These are phyloP conservation scores for Gonioctena quinquepunctata DNA, from an alignment of 1,140 invertebrate species.

Conservation along the genomic window DNA sequence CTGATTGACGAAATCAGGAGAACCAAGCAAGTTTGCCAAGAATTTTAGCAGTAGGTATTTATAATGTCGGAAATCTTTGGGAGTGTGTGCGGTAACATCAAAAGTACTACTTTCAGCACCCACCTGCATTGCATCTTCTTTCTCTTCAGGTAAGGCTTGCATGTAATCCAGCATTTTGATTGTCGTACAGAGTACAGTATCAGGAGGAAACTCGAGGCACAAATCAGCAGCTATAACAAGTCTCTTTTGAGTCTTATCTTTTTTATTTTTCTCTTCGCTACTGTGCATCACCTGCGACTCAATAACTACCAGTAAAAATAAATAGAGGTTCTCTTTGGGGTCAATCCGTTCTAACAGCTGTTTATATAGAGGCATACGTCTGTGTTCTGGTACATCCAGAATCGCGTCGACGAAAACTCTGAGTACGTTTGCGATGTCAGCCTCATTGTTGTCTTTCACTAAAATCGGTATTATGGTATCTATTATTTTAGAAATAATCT, in stretches of 20 bases:
- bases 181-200: constrained; percentile 67
- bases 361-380: constrained; percentile 77
- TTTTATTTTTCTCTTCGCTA: constrained; percentile 56
- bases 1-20: constrained; percentile 69
- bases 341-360: constrained; percentile 77
- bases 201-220: constrained; percentile 66
- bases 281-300: constrained; percentile 67
- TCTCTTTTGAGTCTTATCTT: constrained; percentile 36
- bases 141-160: constrained; percentile 66
- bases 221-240: constrained; percentile 74
- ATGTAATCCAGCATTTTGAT: constrained; percentile 70
- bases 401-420: constrained; percentile 88
- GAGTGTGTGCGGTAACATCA: constrained; percentile 60
- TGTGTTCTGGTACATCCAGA: constrained; percentile 87
- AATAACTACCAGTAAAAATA: constrained; percentile 72
- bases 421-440: constrained; percentile 68
- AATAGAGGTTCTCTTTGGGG: constrained; percentile 73
- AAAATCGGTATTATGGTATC: constrained; percentile 88
- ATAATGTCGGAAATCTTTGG: constrained; percentile 79
- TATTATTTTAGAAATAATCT: constrained; percentile 88
- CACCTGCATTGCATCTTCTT: constrained; percentile 57
- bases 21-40: constrained; percentile 68
- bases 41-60: constrained; percentile 78
- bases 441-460: constrained; percentile 61
- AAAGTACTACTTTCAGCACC: constrained; percentile 64